phyloP scores from a whole-genome alignment of 2,797 vertebrate species.

The Sylvia borin region DNA sequence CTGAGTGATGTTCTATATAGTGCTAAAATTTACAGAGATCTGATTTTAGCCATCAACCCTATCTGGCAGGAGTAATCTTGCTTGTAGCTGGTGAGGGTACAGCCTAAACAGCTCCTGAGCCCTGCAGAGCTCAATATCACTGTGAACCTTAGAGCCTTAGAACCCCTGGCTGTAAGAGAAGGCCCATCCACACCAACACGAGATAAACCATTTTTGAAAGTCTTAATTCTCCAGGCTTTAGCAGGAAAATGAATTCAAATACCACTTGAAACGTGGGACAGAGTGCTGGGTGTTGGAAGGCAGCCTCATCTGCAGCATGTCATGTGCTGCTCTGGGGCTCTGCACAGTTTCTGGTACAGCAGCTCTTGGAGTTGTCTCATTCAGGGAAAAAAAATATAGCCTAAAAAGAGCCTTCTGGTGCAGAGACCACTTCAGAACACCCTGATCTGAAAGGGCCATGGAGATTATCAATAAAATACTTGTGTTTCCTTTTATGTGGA shows the following conservation, averaged over 20 bases:
- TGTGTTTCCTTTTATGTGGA: neutral
- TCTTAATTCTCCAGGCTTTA: neutral
- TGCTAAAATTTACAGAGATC: neutral
- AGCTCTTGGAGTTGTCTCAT: neutral
- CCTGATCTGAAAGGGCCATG: neutral
- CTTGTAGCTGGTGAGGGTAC: too few relatives aligned
- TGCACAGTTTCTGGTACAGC: neutral
- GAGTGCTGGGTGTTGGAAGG: neutral
- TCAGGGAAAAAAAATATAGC: neutral
- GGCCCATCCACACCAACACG: rapidly evolving
- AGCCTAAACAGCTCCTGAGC: rapidly evolving
- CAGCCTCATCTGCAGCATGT: neutral
- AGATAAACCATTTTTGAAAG: neutral
- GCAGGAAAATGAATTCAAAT: neutral
- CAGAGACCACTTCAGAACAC: neutral
- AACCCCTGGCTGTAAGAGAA: neutral
- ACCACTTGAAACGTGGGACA: neutral
- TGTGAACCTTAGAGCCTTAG: neutral
- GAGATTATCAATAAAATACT: neutral
- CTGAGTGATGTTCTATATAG: neutral
- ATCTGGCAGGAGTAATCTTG: neutral
- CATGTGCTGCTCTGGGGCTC: neutral
- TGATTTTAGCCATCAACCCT: neutral
- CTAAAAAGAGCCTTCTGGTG: neutral
- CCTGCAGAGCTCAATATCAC: neutral